Base-by-base conservation (phyloP, 2,888 invertebrate genomes). In the Drosophila nr. perissopoda region DNA sequence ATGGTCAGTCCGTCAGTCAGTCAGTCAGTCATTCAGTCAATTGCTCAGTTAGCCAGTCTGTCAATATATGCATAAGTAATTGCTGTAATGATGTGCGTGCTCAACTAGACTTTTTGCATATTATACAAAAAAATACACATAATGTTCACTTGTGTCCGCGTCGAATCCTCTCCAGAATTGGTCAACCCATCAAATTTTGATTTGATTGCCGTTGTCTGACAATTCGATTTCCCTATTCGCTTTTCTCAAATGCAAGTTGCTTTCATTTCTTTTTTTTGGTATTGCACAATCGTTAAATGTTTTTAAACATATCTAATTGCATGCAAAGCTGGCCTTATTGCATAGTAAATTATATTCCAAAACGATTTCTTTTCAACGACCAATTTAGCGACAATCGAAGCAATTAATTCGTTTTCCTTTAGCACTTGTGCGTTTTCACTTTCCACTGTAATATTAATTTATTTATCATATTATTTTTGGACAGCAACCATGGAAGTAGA, bases 11-110 rank as follows among this genome's bases (percentile, higher is more conserved):
- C 56, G 65, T 68, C 69, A 64, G 60, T 68, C 38, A 45, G 65
- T 70, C 69, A 64, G 61, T 68, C 38, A 45, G 67, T 58, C 73
- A 65, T 67, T 70, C 69, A 58, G 61, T 72, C 73, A 65, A 48
- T 67, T 80, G 40, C 53, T 69, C 71, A 73, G 68, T 57, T 73
- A 16, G 42, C 57, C 59, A 59, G 57, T 57, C 59, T 49, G 38
- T 64, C 53, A 42, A 59, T 77, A 48, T 34, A n/a, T 25, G 40
- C 52, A 56, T 58, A 74, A 68, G 78, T 78, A 88, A 83, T 84
- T 74, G 76, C 69, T 76, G 56, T 68, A 85, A 80, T 86, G 83
- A 83, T 88, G 89, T 86, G 81, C 83, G 81, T 88, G 84, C 76
- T 38, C 63, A 62, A 29, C 71, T 56, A 73, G 73, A 69, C 31